Conservation (phyloP, 2,888 invertebrate genomes). For the Amiota communis region DNA sequence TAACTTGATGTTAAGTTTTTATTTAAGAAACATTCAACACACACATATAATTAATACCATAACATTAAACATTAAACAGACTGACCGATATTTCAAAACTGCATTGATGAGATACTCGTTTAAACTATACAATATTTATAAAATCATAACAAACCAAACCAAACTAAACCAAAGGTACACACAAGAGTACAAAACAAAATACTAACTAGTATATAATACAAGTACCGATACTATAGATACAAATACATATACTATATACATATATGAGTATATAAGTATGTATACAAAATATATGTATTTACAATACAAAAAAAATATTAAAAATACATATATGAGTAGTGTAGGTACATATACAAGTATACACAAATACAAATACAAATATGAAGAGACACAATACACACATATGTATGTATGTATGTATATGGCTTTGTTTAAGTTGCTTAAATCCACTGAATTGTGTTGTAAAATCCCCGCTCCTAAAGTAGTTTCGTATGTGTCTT, state of each 20-base stretch:
- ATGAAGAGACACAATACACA: slow-evolving; percentile 18
- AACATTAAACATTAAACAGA: too few relatives aligned
- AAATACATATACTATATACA: not conserved
- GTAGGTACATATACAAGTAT: not conserved
- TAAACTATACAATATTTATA: too few relatives aligned
- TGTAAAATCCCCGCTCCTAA: slow-evolving; percentile 70
- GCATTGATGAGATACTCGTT: too few relatives aligned
- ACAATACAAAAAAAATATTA: not conserved
- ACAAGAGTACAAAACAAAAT: too few relatives aligned
- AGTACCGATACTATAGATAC: not conserved
- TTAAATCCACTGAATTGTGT: slow-evolving; percentile 50
- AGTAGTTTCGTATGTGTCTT: slow-evolving; percentile 72
- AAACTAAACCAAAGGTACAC: too few relatives aligned
- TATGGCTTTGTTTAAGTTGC: slow-evolving; percentile 46
- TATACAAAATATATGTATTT: not conserved
- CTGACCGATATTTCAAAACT: too few relatives aligned
- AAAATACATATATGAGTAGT: not conserved
- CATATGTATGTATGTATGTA: not conserved
- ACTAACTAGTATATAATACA: too few relatives aligned
- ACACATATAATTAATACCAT: too few relatives aligned
- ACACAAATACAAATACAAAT: not conserved
- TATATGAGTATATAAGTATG: not conserved
- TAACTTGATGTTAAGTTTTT: too few relatives aligned
- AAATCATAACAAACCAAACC: too few relatives aligned
- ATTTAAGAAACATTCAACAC: too few relatives aligned